Evolutionary conservation across 1,140 invertebrate genomes (phyloP).

Genomic region (Trypoxylus dichotomus): DNA sequence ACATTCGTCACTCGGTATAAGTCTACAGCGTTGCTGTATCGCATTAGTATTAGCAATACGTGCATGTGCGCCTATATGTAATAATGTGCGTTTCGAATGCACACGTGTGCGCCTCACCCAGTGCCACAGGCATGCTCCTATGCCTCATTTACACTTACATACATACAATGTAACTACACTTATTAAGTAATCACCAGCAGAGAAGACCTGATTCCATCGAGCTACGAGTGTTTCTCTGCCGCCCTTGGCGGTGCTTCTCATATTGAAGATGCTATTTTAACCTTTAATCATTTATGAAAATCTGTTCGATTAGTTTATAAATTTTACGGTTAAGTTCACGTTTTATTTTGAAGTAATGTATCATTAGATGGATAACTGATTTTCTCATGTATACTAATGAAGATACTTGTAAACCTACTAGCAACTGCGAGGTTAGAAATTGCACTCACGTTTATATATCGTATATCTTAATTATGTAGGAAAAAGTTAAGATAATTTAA

Average conservation of each 20-base stretch:
- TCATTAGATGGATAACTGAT: no score
- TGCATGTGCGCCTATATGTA: background rate
- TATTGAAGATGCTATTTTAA: background rate
- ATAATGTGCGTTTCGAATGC: slow-evolving; percentile 26
- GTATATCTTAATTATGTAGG: no score
- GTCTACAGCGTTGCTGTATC: background rate
- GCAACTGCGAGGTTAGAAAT: no score
- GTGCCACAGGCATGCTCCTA: slow-evolving; percentile 6
- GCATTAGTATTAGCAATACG: background rate
- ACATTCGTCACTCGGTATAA: background rate
- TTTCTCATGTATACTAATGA: no score
- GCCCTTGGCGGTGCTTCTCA: background rate
- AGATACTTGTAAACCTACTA: background rate
- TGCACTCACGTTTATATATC: no score
- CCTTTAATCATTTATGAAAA: background rate
- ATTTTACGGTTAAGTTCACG: background rate
- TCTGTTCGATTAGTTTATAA: background rate
- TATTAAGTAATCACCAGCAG: slow-evolving; percentile 19
- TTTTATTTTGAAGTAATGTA: no score
- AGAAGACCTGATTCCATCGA: background rate
- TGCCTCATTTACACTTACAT: slow-evolving; percentile 26
- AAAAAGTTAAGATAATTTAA: no score
- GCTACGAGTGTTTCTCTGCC: background rate
- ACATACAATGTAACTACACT: slow-evolving; percentile 11
- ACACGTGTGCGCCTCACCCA: slow-evolving; percentile 30